phyloP scores from a whole-genome alignment of 2,797 vertebrate genomes.

The Gouania willdenowi region DNA sequence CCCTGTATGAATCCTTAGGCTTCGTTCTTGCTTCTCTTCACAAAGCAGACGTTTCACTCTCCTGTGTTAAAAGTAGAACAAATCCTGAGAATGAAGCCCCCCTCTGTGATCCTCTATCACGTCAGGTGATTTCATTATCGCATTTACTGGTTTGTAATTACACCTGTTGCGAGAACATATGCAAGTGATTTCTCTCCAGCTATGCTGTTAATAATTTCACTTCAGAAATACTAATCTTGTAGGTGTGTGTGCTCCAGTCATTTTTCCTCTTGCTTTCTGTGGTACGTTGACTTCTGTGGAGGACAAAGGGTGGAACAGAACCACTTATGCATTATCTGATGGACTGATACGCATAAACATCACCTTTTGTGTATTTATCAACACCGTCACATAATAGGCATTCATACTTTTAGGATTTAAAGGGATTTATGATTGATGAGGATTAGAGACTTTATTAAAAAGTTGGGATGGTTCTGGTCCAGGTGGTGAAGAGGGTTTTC shows the following conservation, averaged over 20 bases:
- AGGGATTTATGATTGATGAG: too few relatives aligned
- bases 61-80: too few relatives aligned
- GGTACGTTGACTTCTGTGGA: not conserved
- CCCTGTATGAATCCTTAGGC: too few relatives aligned
- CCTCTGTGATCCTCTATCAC: too few relatives aligned
- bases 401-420: too few relatives aligned
- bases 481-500: too few relatives aligned
- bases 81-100: too few relatives aligned
- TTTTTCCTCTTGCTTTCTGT: slow-evolving; percentile 6
- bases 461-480: too few relatives aligned
- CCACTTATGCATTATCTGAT: not conserved
- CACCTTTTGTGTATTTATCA: too few relatives aligned
- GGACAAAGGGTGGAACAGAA: not conserved
- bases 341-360: not conserved
- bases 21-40: too few relatives aligned
- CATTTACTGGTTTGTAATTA: not conserved
- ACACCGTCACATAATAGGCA: not conserved
- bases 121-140: not conserved
- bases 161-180: not conserved
- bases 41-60: too few relatives aligned
- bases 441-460: too few relatives aligned
- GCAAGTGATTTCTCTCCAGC: not conserved
- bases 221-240: not conserved
- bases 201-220: not conserved
- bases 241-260: not conserved